Conservation (phyloP, 2,888 invertebrate genomes). For the Ophion ventricosus region DNA sequence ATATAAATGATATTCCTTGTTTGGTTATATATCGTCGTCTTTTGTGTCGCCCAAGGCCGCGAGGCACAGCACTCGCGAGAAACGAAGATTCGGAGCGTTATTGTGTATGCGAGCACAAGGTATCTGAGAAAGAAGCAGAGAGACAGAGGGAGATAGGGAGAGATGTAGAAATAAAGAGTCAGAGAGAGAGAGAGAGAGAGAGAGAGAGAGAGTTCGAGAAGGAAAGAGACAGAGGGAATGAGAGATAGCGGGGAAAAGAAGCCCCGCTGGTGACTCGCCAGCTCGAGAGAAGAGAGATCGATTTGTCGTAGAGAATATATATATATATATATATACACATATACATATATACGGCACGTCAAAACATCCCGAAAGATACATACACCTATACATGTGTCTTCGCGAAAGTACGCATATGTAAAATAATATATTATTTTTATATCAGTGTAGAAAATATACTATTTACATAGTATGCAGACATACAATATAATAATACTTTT, state of each 20-base stretch:
- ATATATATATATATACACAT: constrained; percentile 13
- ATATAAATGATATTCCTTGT: constrained; percentile 21
- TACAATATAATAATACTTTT: too few relatives aligned
- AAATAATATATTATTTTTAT: neutral
- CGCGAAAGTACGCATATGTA: neutral
- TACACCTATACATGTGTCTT: neutral
- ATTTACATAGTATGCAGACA: too few relatives aligned
- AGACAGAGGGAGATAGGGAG: neutral
- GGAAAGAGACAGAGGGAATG: neutral
- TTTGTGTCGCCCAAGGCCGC: constrained; percentile 19
- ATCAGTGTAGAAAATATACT: too few relatives aligned
- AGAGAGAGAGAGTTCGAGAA: constrained; percentile 6
- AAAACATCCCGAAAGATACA: constrained; percentile 35
- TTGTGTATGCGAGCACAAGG: constrained; percentile 3
- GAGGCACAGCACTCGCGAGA: constrained; percentile 18
- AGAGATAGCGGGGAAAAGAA: constrained; percentile 50
- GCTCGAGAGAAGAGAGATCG: constrained; percentile 53
- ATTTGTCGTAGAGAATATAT: constrained; percentile 35
- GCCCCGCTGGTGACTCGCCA: constrained; percentile 53
- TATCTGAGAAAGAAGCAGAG: constrained; percentile 4
- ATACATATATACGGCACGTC: constrained; percentile 37
- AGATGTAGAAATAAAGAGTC: neutral
- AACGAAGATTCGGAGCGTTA: constrained; percentile 34
- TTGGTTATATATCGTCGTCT: constrained; percentile 49
- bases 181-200: constrained; percentile 5